Conservation (phyloP, 2,888 invertebrate species). For the Pristionchus mayeri region DNA sequence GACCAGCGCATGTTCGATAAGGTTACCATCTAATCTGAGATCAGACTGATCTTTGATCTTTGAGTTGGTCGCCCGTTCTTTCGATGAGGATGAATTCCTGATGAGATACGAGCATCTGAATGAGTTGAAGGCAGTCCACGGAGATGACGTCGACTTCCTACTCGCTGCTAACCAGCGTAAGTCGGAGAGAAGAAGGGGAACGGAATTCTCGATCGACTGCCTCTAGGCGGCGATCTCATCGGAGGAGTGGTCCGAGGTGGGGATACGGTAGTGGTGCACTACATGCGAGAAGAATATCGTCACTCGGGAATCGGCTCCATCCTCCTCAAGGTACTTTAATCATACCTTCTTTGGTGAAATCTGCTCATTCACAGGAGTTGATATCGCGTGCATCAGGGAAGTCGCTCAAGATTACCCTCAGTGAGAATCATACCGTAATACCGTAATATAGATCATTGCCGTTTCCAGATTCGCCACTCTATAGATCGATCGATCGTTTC, state of each 20-base stretch:
- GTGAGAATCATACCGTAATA: slow-evolving; percentile 39
- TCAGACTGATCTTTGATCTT: slow-evolving; percentile 9
- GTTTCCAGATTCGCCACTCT: not conserved
- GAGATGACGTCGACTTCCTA: not conserved
- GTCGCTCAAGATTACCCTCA: not conserved
- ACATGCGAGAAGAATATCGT: slow-evolving; percentile 54
- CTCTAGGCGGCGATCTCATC: slow-evolving; percentile 52
- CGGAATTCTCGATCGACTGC: not conserved
- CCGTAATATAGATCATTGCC: not conserved
- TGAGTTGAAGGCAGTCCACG: not conserved
- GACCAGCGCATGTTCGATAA: slow-evolving; percentile 53
- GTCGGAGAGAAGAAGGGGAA: slow-evolving; percentile 16
- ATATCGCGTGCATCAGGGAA: not conserved
- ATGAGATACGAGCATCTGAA: slow-evolving; percentile 45
- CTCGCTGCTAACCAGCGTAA: slow-evolving; percentile 42
- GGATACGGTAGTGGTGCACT: slow-evolving; percentile 50
- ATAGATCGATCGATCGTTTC: slow-evolving; percentile 21
- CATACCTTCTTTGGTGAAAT: not conserved
- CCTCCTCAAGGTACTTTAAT: slow-evolving; percentile 47
- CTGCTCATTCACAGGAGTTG: not conserved
- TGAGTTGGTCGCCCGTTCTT: slow-evolving; percentile 50
- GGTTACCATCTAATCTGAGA: slow-evolving; percentile 17
- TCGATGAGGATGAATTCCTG: slow-evolving; percentile 50
- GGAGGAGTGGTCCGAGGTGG: slow-evolving; percentile 50
- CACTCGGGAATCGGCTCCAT: slow-evolving; percentile 54